phyloP scores from a whole-genome alignment of 1,140 invertebrate genomes.

The Idris sp. region DNA sequence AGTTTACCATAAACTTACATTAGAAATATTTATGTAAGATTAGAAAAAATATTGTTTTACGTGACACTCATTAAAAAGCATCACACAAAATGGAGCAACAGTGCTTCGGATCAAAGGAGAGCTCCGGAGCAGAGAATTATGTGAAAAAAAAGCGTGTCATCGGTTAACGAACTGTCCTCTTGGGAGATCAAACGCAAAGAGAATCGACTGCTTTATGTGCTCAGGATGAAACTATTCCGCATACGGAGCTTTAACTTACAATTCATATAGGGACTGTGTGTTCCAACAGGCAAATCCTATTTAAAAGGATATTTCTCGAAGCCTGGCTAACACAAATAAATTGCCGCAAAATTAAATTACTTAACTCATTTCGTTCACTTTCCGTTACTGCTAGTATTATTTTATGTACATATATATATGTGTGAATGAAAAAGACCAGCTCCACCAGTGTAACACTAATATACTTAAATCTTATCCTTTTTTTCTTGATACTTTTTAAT shows the following conservation, averaged over 20 bases:
- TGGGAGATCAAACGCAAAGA: constrained; percentile 44
- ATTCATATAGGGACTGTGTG: constrained; percentile 24
- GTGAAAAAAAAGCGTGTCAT: constrained; percentile 43
- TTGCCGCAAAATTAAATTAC: constrained; percentile 62
- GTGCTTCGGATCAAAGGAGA: too few species aligned
- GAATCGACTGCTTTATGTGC: constrained; percentile 33
- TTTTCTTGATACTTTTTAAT: too few species aligned
- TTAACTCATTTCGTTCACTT: constrained; percentile 29
- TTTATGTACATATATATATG: too few species aligned
- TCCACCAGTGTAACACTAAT: background rate
- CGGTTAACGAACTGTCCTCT: constrained; percentile 51
- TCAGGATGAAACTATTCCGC: constrained; percentile 24
- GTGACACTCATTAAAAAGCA: constrained; percentile 1
- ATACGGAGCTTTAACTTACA: constrained; percentile 3
- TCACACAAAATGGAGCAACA: constrained; percentile 27
- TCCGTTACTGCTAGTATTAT: constrained; percentile 25
- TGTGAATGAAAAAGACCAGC: constrained; percentile 26
- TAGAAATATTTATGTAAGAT: too few species aligned
- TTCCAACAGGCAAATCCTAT: constrained; percentile 30
- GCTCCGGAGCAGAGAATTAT: constrained; percentile 38
- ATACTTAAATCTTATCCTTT: too few species aligned
- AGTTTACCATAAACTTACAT: too few species aligned
- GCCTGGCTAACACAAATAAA: constrained; percentile 58
- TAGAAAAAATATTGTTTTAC: too few species aligned
- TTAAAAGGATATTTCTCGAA: constrained; percentile 35